These are phyloP conservation scores for Anoura caudifer DNA, from an alignment of 2,113 vertebrate species.

Conservation along the genomic window DNA sequence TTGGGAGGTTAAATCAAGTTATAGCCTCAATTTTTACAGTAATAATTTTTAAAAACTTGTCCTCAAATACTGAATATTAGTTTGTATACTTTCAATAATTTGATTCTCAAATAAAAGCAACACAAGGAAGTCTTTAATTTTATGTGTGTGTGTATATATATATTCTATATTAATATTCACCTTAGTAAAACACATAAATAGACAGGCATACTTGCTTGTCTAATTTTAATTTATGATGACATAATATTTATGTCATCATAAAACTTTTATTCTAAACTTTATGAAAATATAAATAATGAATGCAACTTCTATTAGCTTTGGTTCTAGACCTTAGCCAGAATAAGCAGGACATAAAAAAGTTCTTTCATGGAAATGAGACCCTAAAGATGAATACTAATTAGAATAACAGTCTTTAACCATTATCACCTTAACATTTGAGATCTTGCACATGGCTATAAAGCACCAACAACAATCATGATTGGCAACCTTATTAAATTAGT, in stretches of 20 bases:
- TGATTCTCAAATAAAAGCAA: background rate
- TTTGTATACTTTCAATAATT: background rate
- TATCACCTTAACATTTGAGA: background rate
- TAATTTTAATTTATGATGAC: conserved; percentile 20
- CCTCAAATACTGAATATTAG: background rate
- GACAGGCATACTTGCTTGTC: background rate
- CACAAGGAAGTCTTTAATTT: background rate
- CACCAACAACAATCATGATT: background rate
- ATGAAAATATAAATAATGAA: background rate
- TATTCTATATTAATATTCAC: background rate
- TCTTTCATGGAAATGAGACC: background rate
- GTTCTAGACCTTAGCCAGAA: background rate
- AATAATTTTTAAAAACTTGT: background rate
- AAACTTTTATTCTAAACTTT: background rate
- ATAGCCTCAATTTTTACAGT: background rate
- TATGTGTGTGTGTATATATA: background rate
- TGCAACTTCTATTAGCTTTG: background rate
- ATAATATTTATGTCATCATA: background rate
- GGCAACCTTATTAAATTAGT: background rate
- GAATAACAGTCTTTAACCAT: background rate
- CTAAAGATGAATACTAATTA: background rate
- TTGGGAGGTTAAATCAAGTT: background rate
- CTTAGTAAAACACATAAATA: background rate
- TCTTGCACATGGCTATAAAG: background rate
- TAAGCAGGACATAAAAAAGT: background rate